phyloP scores from a whole-genome alignment of 2,797 vertebrate genomes.

The Rhabdophis nuchalis region DNA sequence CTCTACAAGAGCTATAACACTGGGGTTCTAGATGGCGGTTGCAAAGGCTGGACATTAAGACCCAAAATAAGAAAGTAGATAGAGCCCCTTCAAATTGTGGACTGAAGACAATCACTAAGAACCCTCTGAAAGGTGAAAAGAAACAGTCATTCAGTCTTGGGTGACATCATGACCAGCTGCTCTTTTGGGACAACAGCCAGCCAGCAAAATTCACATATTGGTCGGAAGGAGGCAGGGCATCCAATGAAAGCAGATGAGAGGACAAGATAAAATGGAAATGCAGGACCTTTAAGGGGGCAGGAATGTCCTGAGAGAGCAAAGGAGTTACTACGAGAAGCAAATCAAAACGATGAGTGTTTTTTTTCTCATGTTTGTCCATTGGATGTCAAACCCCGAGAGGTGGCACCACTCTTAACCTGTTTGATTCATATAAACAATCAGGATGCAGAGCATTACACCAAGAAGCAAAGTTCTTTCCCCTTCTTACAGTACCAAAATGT shows the following conservation, averaged over 20 bases:
- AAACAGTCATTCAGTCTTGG: neutral
- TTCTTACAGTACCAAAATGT: neutral
- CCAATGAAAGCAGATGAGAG: neutral
- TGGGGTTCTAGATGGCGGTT: neutral
- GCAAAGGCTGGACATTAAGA: neutral
- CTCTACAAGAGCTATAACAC: neutral
- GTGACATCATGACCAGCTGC: neutral
- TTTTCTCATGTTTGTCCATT: neutral
- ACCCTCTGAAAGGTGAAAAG: neutral
- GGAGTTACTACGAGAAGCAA: neutral
- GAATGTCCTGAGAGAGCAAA: neutral
- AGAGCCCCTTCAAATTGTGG: neutral
- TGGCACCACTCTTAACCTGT: neutral
- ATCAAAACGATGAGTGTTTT: neutral
- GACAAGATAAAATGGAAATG: neutral
- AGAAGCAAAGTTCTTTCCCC: neutral
- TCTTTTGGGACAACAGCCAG: neutral
- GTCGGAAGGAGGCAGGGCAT: neutral
- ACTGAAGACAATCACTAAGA: neutral
- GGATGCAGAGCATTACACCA: neutral
- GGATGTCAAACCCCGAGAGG: neutral
- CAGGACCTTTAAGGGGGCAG: neutral
- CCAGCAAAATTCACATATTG: neutral
- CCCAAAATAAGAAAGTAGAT: neutral
- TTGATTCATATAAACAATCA: neutral